A percentile compares a stretch with the other conserved stretches of the same genome.
Conservation (phyloP, 92 coral and sea anemone genomes). For the Parazoanthus atlanticus region DNA sequence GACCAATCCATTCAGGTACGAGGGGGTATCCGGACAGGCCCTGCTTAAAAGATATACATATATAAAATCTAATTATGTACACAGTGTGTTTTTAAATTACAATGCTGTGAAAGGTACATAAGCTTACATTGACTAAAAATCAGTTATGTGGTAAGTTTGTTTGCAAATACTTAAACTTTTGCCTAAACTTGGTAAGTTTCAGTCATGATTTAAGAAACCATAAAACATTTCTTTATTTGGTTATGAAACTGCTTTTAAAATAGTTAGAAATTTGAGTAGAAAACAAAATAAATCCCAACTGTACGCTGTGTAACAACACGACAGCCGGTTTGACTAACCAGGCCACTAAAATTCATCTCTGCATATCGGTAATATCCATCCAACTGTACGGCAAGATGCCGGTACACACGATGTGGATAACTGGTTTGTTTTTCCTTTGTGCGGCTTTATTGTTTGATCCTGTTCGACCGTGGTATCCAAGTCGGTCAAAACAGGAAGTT, state of each 20-base stretch:
- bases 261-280: neutral
- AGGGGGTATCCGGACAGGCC: too few relatives aligned
- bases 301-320: neutral
- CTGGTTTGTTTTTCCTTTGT: neutral
- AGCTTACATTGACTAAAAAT: too few relatives aligned
- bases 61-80: too few relatives aligned
- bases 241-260: neutral
- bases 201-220: neutral
- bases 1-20: too few relatives aligned
- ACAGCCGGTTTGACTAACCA: too few relatives aligned
- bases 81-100: too few relatives aligned
- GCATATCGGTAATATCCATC: neutral
- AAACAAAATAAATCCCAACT: neutral
- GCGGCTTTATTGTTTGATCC: neutral
- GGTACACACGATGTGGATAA: neutral
- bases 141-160: too few relatives aligned
- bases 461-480: neutral
- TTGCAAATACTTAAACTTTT: neutral
- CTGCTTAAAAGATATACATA: too few relatives aligned
- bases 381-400: neutral
- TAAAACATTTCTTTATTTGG: neutral
- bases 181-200: neutral
- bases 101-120: too few relatives aligned
- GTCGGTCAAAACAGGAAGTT: neutral
- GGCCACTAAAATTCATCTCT: neutral